Conservation (phyloP, 1,140 invertebrate species). For the Sarcophaga bullata region DNA sequence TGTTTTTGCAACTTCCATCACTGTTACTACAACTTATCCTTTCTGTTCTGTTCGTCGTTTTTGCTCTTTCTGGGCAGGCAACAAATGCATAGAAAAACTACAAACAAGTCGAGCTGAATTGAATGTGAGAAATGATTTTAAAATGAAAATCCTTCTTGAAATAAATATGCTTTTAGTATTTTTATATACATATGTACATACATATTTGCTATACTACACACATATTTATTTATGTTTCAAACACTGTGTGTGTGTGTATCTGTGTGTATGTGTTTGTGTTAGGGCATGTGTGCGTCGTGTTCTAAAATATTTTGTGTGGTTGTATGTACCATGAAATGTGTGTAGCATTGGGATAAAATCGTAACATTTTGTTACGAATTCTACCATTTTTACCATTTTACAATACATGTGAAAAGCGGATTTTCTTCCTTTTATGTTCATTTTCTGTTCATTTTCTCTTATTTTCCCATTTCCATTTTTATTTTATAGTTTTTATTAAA, state of each 20-base stretch:
- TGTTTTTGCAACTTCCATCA: neutral
- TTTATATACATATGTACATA: conserved; percentile 10
- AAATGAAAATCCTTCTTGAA: conserved; percentile 6
- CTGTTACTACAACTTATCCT: neutral
- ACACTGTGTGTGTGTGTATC: no score
- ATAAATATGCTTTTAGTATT: conserved; percentile 11
- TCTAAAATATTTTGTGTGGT: no score
- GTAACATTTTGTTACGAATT: conserved; percentile 15
- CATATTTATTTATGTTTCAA: neutral
- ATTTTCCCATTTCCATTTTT: neutral
- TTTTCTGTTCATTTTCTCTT: no score
- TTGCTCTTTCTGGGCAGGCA: no score
- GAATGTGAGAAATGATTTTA: conserved; percentile 15
- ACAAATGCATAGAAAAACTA: neutral
- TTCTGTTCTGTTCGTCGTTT: no score
- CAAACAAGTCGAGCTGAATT: neutral
- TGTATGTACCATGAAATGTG: neutral
- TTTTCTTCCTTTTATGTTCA: neutral
- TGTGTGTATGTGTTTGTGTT: neutral
- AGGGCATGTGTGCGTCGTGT: neutral
- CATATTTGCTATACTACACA: neutral
- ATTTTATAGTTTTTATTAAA: conserved; percentile 4
- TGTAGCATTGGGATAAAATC: neutral
- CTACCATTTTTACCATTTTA: neutral
- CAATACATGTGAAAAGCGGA: conserved; percentile 13